Base-by-base conservation (phyloP, 2,797 vertebrate genomes). In the Chelidonichthys spinosus region DNA sequence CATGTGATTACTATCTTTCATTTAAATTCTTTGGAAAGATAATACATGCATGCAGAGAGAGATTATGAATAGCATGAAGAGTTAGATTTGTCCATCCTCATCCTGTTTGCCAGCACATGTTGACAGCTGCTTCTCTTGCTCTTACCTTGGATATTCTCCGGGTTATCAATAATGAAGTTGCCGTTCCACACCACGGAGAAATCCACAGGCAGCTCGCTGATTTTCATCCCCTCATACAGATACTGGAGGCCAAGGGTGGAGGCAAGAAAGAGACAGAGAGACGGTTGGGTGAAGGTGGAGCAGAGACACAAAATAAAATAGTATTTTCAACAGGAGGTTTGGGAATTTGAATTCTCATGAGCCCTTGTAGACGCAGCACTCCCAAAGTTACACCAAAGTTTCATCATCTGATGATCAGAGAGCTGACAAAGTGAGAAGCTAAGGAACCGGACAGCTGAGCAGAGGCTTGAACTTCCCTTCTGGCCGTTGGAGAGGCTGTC, bases 141-240 rank as follows among this genome's bases (percentile, higher is more conserved):
- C 86, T 85, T 93, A 99, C 98, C 98, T 97, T 97, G 96, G 85
- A 99, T 95, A 50, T 96, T 94, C 90, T 97, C 97, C 0, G 98
- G 98, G 90, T 99, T 99, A 92, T 99, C 98, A 11, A 99, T 99
- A 78, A 99, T 96, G 58, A 99, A 99, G 91, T 99, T 98, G 78
- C 98, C 98, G 0, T 99, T 99, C 98, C 98, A 99, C 55, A 99
- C 97, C 85, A 99, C 98, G 0, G 98, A 98, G 54, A 99, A 99
- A 92, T 98, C 97, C 92, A 98, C 97, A 0, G 97, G 95, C 79
- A 99, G 88, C 93, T 97, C 97, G 80, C 97, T 99, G 88, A 98
- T 96, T 87, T 96, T 97, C 96, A 96, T 97, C 49, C 97, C 97
- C 0, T 99, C 98, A 0, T 99, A 99, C 64, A 96, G 91, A 90